Percentiles rank a stretch among this genome's conserved stretches.
These are phyloP conservation scores for Notarius lentiginosus DNA, from an alignment of 2,113 vertebrate species.

Conservation along the genomic window DNA sequence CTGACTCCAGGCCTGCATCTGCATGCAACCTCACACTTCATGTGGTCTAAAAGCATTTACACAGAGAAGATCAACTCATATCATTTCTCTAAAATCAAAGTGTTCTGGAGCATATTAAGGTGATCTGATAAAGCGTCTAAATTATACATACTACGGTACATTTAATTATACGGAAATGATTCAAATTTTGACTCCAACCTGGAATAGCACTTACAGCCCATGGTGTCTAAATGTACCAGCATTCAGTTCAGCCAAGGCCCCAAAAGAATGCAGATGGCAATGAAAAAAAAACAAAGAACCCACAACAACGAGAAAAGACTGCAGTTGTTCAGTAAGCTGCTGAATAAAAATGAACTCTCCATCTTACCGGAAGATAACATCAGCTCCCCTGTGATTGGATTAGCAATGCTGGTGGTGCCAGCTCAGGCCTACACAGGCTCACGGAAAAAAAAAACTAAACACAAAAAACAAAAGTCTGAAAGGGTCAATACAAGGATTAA, in stretches of 20 bases:
- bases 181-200: not conserved
- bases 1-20: constrained; percentile 14
- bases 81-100: not conserved
- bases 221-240: not conserved
- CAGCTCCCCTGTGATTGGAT: constrained; percentile 38
- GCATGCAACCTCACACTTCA: constrained; percentile 28
- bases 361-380: constrained; percentile 53
- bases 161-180: not conserved
- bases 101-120: not conserved
- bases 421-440: too few species aligned
- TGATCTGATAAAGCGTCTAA: not conserved
- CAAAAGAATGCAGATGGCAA: not conserved
- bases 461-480: too few species aligned
- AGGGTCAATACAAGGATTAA: too few species aligned
- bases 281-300: not conserved
- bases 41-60: not conserved
- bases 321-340: constrained; percentile 35
- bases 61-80: not conserved
- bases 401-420: constrained; percentile 6
- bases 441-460: too few species aligned
- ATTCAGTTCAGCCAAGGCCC: not conserved
- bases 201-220: not conserved
- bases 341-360: constrained; percentile 56
- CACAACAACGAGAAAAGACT: not conserved
- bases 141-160: not conserved